Evolutionary conservation across 2,888 invertebrate genomes (phyloP).

Genomic region (Acanthoscelides obtectus): DNA sequence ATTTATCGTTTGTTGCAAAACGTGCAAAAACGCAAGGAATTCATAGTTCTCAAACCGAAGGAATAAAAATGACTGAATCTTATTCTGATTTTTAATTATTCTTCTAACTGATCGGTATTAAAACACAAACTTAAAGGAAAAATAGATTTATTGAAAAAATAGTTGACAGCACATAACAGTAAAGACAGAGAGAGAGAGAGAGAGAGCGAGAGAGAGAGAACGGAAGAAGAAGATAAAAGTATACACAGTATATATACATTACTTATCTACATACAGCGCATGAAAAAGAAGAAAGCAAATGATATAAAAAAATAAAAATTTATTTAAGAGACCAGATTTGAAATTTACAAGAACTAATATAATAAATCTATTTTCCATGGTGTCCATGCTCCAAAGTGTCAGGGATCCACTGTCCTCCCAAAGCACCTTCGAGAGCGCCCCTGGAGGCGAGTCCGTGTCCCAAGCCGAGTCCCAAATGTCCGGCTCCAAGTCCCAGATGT

Average conservation of each 20-base stretch:
- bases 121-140: background rate
- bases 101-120: too few species aligned
- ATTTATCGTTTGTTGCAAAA: too few species aligned
- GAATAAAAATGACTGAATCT: too few species aligned
- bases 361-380: background rate
- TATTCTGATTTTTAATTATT: too few species aligned
- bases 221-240: too few species aligned
- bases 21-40: too few species aligned
- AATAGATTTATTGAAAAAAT: background rate
- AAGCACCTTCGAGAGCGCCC: slow-evolving; percentile 23
- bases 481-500: slow-evolving; percentile 8
- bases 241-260: background rate
- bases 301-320: background rate
- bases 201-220: background rate
- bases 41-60: too few species aligned
- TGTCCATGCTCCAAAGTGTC: slow-evolving; percentile 19
- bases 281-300: background rate
- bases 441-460: slow-evolving; percentile 9
- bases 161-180: background rate
- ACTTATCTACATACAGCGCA: background rate
- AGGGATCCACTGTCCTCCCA: slow-evolving; percentile 35
- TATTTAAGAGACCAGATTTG: background rate
- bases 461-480: slow-evolving; percentile 12
- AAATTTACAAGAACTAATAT: background rate
- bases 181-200: background rate